phyloP scores from a whole-genome alignment of 2,113 vertebrate species.

The Andinoacara biseriatus region DNA sequence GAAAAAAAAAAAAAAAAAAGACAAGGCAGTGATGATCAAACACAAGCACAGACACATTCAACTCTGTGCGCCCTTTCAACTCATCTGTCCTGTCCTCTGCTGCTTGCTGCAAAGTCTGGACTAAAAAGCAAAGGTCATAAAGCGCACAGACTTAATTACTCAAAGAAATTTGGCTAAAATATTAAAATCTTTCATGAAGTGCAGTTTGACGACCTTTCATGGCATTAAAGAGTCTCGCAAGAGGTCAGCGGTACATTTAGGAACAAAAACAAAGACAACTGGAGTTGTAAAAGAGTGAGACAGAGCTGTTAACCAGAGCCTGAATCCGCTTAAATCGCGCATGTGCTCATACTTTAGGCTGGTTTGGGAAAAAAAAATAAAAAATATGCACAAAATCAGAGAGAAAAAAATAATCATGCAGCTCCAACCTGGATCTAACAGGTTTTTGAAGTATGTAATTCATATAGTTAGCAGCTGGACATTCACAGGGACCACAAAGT shows the following conservation, averaged over 20 bases:
- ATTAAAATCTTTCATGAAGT: constrained; percentile 2
- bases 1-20: background rate
- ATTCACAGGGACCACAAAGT: constrained; percentile 23
- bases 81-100: background rate
- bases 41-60: background rate
- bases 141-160: constrained; percentile 8
- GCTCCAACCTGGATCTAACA: background rate
- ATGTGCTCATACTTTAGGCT: background rate
- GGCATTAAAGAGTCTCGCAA: background rate
- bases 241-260: background rate
- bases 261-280: background rate
- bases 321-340: background rate
- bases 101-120: constrained; percentile 3
- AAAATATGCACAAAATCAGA: background rate
- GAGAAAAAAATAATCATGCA: background rate
- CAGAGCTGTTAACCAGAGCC: background rate
- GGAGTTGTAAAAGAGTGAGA: background rate
- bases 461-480: constrained; percentile 29
- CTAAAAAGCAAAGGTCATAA: constrained; percentile 15
- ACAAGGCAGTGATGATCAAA: constrained; percentile 4
- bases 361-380: background rate
- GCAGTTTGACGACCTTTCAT: background rate
- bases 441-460: constrained; percentile 7
- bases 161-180: constrained; percentile 7
- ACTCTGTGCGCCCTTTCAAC: background rate